Percentiles rank a stretch among this genome's conserved stretches.
phyloP scores from a whole-genome alignment of 2,113 vertebrate genomes.

The Bothrops jararaca region DNA sequence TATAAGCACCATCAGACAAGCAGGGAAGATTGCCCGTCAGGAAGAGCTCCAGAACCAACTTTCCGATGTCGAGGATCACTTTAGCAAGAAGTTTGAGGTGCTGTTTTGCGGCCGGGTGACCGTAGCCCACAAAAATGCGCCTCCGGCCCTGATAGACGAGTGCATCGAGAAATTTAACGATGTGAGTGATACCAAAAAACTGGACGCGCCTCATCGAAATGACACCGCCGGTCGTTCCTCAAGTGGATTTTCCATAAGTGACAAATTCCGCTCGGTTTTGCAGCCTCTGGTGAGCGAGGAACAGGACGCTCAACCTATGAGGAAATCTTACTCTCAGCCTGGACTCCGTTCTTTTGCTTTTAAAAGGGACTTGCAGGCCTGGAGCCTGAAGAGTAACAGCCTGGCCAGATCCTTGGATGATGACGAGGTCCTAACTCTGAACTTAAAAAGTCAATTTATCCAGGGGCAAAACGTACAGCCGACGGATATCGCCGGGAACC shows the following conservation, averaged over 20 bases:
- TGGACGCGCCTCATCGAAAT: constrained; percentile 44
- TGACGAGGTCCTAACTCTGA: constrained; percentile 80
- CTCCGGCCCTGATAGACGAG: constrained; percentile 92
- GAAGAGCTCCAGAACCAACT: constrained; percentile 77
- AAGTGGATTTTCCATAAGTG: constrained; percentile 62
- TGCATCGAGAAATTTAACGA: constrained; percentile 93
- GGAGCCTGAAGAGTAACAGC: constrained; percentile 62
- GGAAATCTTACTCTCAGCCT: constrained; percentile 72
- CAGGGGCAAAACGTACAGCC: constrained; percentile 80
- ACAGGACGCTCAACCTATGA: constrained; percentile 64
- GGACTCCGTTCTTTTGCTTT: constrained; percentile 76
- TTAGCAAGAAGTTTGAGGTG: constrained; percentile 95
- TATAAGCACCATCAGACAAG: constrained; percentile 92
- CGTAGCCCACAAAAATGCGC: constrained; percentile 92
- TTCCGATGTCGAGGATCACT: constrained; percentile 72
- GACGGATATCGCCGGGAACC: constrained; percentile 91
- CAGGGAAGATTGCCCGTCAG: constrained; percentile 88
- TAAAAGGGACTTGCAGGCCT: constrained; percentile 74
- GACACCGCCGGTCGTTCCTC: constrained; percentile 29
- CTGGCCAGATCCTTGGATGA: constrained; percentile 85
- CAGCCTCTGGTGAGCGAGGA: constrained; percentile 64
- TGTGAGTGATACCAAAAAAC: constrained; percentile 60
- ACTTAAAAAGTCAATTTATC: constrained; percentile 74
- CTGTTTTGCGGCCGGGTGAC: constrained; percentile 91
- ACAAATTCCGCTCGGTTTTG: constrained; percentile 67